Conservation (phyloP, 2,888 invertebrate species). For the Drosophila testacea region DNA sequence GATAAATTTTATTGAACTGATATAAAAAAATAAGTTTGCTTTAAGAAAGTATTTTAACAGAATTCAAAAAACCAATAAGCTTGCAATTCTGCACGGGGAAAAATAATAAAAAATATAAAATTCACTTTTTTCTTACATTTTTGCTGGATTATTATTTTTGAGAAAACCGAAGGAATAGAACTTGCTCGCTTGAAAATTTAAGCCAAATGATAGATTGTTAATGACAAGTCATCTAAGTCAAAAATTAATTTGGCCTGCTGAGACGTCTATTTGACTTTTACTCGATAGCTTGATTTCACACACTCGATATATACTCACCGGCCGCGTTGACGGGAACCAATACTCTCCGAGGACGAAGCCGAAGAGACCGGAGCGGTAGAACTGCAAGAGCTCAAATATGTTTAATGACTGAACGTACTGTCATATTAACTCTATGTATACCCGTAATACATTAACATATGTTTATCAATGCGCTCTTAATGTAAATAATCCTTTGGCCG, state of each 20-base stretch:
- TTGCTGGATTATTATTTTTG: constrained; percentile 27
- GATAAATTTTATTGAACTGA: constrained; percentile 37
- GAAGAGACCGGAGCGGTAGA: not conserved
- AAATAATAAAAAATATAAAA: constrained; percentile 8
- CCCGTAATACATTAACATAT: constrained; percentile 20
- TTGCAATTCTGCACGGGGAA: constrained; percentile 23
- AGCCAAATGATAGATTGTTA: constrained; percentile 46
- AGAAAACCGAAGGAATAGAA: constrained; percentile 25
- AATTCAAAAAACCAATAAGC: constrained; percentile 15
- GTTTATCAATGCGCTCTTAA: constrained; percentile 15
- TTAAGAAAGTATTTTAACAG: constrained; percentile 6
- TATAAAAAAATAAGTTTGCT: not conserved
- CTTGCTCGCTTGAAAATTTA: constrained; percentile 41
- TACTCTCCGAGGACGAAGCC: constrained; percentile 31
- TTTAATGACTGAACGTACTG: not conserved
- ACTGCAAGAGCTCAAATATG: not conserved
- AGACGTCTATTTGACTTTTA: constrained; percentile 21
- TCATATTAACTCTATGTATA: constrained; percentile 8
- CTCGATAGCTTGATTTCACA: constrained; percentile 17
- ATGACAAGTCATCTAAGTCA: constrained; percentile 46
- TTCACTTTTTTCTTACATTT: constrained; percentile 51
- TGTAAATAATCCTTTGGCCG: constrained; percentile 40
- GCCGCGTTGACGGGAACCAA: constrained; percentile 12
- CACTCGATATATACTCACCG: constrained; percentile 47
- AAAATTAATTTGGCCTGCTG: constrained; percentile 45